phyloP scores from a whole-genome alignment of 2,797 vertebrate species.

The Enteromius thamalakanensis region DNA sequence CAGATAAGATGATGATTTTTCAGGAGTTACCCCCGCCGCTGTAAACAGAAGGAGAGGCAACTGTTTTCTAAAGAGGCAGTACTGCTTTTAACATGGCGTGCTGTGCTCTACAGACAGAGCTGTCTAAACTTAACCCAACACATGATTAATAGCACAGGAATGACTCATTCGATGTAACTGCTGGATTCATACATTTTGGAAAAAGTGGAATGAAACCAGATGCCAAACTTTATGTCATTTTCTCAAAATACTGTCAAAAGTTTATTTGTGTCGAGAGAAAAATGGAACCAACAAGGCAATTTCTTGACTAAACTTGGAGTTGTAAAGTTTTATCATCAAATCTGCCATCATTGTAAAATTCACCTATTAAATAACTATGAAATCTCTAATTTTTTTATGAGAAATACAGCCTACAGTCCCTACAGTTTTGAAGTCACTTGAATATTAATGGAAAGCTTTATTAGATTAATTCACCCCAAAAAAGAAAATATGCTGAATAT shows the following conservation, averaged over 20 bases:
- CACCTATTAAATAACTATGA: neutral
- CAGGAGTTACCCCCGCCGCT: constrained; percentile 16
- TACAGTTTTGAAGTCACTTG: neutral
- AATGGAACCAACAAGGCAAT: neutral
- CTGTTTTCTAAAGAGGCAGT: constrained; percentile 46
- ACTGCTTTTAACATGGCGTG: constrained; percentile 48
- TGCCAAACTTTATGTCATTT: constrained; percentile 47
- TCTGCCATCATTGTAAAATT: neutral
- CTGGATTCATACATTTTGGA: constrained; percentile 55
- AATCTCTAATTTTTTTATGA: too few species aligned
- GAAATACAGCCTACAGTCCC: neutral
- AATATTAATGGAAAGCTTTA: neutral
- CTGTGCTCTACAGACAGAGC: constrained; percentile 53
- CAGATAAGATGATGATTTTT: constrained; percentile 40
- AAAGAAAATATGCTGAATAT: neutral
- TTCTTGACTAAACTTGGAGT: neutral
- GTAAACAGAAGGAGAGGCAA: constrained; percentile 41
- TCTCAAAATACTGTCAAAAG: constrained; percentile 47
- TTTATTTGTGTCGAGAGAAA: constrained; percentile 19
- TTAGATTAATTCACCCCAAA: neutral
- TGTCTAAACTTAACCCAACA: constrained; percentile 61
- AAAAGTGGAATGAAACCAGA: constrained; percentile 51
- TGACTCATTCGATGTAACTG: constrained; percentile 70
- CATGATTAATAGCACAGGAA: constrained; percentile 71
- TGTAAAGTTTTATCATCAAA: neutral